phyloP scores from a whole-genome alignment of 2,797 vertebrate genomes.

The Acipenser oxyrinchus region DNA sequence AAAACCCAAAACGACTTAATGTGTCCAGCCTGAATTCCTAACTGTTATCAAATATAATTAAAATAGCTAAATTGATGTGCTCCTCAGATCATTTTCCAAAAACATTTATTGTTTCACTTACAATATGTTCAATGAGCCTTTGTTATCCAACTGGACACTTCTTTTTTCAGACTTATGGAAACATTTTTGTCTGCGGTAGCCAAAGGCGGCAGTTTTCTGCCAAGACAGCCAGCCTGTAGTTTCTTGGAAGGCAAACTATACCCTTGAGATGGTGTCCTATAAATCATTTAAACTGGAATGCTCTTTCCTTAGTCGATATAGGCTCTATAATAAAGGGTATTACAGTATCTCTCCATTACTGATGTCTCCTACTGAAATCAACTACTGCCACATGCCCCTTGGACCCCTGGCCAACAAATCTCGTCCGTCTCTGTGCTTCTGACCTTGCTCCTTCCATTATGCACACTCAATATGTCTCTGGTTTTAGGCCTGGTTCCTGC shows the following conservation, averaged over 20 bases:
- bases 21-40: slow-evolving; percentile 10
- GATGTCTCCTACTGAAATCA: no score
- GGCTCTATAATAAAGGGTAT: no score
- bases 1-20: slow-evolving; percentile 13
- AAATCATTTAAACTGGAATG: no score
- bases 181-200: slow-evolving; percentile 9
- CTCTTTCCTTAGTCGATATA: no score
- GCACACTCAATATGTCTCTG: no score
- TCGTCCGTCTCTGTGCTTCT: no score
- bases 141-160: slow-evolving; percentile 7
- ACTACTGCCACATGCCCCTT: no score
- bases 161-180: neutral
- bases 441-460: no score
- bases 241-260: neutral
- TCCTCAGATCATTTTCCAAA: slow-evolving; percentile 14
- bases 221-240: neutral
- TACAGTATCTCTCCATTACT: no score
- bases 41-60: slow-evolving; percentile 25
- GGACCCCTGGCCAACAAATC: no score
- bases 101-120: slow-evolving; percentile 13
- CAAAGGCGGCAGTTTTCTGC: neutral
- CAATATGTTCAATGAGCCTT: slow-evolving; percentile 14
- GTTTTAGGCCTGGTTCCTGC: no score
- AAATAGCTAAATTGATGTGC: slow-evolving; percentile 14
- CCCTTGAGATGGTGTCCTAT: no score